Conservation (phyloP, 2,888 invertebrate genomes). For the Agriopis marginaria region DNA sequence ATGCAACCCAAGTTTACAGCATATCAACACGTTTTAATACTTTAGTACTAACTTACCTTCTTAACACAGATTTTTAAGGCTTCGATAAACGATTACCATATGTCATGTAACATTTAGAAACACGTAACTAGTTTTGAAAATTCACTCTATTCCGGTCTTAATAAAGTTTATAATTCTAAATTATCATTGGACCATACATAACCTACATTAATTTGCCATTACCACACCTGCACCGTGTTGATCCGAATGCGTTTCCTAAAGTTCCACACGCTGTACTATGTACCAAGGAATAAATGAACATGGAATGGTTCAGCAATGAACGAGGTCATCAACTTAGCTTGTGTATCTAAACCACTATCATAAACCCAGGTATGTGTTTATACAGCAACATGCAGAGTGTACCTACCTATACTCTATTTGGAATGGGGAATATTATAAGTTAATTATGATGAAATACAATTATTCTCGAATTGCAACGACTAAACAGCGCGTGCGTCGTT, state of each 20-base stretch:
- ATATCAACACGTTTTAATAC: too few relatives aligned
- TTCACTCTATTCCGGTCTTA: not conserved
- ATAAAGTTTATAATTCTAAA: slow-evolving; percentile 16
- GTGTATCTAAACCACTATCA: not conserved
- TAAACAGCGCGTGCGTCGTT: too few relatives aligned
- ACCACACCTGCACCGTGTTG: slow-evolving; percentile 38
- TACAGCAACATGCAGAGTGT: too few relatives aligned
- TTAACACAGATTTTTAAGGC: not conserved
- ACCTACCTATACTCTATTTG: too few relatives aligned
- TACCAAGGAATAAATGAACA: not conserved
- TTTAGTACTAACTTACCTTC: too few relatives aligned
- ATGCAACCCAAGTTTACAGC: too few relatives aligned
- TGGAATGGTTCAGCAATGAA: not conserved
- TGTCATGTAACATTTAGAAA: not conserved
- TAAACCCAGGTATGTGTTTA: too few relatives aligned
- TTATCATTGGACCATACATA: slow-evolving; percentile 12
- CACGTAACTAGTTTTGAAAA: not conserved
- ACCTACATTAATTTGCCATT: slow-evolving; percentile 42
- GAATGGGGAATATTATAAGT: too few relatives aligned
- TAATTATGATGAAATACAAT: too few relatives aligned
- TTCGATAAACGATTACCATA: not conserved
- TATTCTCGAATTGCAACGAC: too few relatives aligned
- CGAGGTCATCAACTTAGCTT: not conserved
- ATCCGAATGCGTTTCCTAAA: slow-evolving; percentile 42
- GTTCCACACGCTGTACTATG: slow-evolving; percentile 32